Evolutionary conservation across 2,888 invertebrate genomes (phyloP), one percentile per base, ranked within the genome.

Genomic region (Cryptocheilus praepositus): DNA sequence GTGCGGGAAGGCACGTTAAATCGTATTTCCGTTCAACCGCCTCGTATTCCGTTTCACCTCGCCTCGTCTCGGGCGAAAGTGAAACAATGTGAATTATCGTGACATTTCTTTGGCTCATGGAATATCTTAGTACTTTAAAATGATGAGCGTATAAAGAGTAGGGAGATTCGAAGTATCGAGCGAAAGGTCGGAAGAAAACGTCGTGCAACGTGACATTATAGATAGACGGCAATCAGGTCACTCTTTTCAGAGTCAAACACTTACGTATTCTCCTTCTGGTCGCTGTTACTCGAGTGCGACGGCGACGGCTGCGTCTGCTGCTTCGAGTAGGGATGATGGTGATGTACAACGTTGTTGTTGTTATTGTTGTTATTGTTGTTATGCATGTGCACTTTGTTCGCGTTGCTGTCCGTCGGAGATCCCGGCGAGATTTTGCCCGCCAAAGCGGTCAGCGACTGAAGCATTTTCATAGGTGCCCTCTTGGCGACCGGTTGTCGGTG

Each of bases 401-500:
- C 93, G 89, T 93, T 93, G 77, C 92, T 90, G 89, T 93, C 93
- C 71, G 90, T 88, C 61, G 90, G 90, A 70, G 90, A 89, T 89
- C 94, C 94, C 88, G 96, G 95, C 89, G 96, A 95, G 89, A 96
- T 94, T 90, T 96, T 96, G 89, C 95, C 95, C 91, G 96, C 96
- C 91, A 96, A 92, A 89, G 94, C 94, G 92, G 95, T 95, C 90
- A 96, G 91, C 83, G 95, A 94, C 90, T 95, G 94, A 90, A 96
- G 92, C 96, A 96, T 96, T 89, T 89, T 90, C 89, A 89, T 89
- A 74, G 86, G 87, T 62, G 73, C 78, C 67, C 85, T 83, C 54
- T 68, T 71, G 72, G 82, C 80, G 67, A 81, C 77, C 80, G 79
- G 67, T 16, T 74, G 69, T 56, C 81, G 80, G 80, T 81, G 82